phyloP scores from a whole-genome alignment of 2,888 invertebrate genomes.

The Galerucella nymphaeae region DNA sequence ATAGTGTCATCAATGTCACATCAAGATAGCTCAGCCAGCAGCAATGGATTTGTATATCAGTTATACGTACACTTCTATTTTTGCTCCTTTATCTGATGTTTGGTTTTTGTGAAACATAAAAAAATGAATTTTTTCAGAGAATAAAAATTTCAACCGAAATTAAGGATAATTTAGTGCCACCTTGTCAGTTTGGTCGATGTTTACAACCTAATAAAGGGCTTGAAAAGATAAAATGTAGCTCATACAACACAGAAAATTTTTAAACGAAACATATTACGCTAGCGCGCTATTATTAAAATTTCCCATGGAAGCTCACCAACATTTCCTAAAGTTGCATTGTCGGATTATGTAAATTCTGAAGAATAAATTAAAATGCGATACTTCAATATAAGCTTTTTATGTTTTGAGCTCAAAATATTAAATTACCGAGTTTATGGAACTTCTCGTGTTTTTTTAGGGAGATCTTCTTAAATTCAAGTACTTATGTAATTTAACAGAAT shows the following conservation, averaged over 20 bases:
- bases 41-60: too few relatives aligned
- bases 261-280: slow-evolving; percentile 31
- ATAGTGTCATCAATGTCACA: too few relatives aligned
- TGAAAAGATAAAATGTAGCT: slow-evolving; percentile 33
- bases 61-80: too few relatives aligned
- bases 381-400: slow-evolving; percentile 31
- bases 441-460: background rate
- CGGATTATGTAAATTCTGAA: slow-evolving; percentile 35
- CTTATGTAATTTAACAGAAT: background rate
- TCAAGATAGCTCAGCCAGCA: too few relatives aligned
- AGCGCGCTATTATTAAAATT: slow-evolving; percentile 33
- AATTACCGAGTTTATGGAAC: slow-evolving; percentile 2
- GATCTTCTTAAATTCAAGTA: background rate
- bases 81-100: too few relatives aligned
- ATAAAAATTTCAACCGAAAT: too few relatives aligned
- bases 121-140: too few relatives aligned
- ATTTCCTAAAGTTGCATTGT: slow-evolving; percentile 36
- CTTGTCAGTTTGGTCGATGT: slow-evolving; percentile 5
- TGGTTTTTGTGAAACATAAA: too few relatives aligned
- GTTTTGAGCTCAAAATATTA: slow-evolving; percentile 8
- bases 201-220: slow-evolving; percentile 32
- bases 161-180: background rate
- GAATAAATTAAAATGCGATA: slow-evolving; percentile 39
- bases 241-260: slow-evolving; percentile 23
- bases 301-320: slow-evolving; percentile 27